Evolutionary conservation across 1,140 invertebrate genomes (phyloP).

Genomic region (Cotesia chilonis): DNA sequence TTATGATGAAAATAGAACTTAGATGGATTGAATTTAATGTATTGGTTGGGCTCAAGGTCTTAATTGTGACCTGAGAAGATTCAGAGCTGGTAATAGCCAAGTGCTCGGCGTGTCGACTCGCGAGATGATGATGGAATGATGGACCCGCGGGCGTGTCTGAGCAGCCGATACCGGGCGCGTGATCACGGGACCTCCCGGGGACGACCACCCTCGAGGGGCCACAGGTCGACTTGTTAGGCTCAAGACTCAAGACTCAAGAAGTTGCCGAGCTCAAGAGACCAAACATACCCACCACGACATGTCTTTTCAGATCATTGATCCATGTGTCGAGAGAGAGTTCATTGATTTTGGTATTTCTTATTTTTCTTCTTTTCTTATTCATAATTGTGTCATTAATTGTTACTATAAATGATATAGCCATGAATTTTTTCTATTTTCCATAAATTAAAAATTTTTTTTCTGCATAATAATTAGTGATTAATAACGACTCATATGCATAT

Average conservation of each 20-base stretch:
- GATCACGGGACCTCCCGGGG: constrained; percentile 48
- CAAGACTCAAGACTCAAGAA: constrained; percentile 39
- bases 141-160: constrained; percentile 43
- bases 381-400: background rate
- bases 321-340: background rate
- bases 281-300: background rate
- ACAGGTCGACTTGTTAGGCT: constrained; percentile 46
- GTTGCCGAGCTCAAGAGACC: constrained; percentile 29
- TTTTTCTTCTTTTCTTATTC: background rate
- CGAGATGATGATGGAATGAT: constrained; percentile 41
- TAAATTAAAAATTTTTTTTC: too few species aligned
- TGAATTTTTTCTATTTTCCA: too few species aligned
- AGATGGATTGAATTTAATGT: too few species aligned
- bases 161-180: constrained; percentile 43
- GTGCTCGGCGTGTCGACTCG: constrained; percentile 1
- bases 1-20: too few species aligned
- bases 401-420: background rate
- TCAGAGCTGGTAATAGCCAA: constrained; percentile 11
- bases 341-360: too few species aligned
- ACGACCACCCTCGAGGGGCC: constrained; percentile 46
- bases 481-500: too few species aligned
- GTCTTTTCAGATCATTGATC: background rate
- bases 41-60: too few species aligned
- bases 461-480: too few species aligned
- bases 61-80: background rate